Conservation (phyloP, 1,140 invertebrate species). For the Chironomus tepperi region DNA sequence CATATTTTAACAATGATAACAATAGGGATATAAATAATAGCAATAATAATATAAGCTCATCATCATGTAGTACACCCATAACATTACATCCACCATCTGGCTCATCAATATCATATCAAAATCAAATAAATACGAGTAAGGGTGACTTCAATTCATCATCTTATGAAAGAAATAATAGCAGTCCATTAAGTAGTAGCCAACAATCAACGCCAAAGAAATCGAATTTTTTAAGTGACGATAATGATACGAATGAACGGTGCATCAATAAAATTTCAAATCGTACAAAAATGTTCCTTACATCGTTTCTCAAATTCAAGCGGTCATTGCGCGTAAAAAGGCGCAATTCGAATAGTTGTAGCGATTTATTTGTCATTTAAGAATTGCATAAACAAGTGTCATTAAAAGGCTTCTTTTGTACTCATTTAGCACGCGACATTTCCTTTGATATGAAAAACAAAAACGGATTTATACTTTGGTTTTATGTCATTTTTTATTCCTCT, state of each 20-base stretch:
- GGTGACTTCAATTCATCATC: neutral
- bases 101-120: slow-evolving; percentile 17
- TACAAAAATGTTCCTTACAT: slow-evolving; percentile 35
- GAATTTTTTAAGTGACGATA: slow-evolving; percentile 22
- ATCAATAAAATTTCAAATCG: slow-evolving; percentile 32
- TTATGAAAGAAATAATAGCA: slow-evolving; percentile 27
- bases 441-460: no score
- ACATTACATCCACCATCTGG: neutral
- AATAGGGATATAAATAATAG: neutral
- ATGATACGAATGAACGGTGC: neutral
- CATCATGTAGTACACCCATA: neutral
- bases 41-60: slow-evolving; percentile 21
- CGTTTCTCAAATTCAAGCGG: slow-evolving; percentile 37
- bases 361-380: slow-evolving; percentile 36
- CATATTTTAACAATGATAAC: neutral
- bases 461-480: no score
- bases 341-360: slow-evolving; percentile 37
- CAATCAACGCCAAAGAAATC: slow-evolving; percentile 29
- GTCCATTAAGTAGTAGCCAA: slow-evolving; percentile 29
- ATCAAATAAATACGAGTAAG: slow-evolving; percentile 26
- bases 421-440: no score
- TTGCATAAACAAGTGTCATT: neutral
- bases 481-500: no score
- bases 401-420: neutral
- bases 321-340: slow-evolving; percentile 33